Base-by-base conservation (phyloP, 2,797 vertebrate species). In the Sebastiscus tertius region DNA sequence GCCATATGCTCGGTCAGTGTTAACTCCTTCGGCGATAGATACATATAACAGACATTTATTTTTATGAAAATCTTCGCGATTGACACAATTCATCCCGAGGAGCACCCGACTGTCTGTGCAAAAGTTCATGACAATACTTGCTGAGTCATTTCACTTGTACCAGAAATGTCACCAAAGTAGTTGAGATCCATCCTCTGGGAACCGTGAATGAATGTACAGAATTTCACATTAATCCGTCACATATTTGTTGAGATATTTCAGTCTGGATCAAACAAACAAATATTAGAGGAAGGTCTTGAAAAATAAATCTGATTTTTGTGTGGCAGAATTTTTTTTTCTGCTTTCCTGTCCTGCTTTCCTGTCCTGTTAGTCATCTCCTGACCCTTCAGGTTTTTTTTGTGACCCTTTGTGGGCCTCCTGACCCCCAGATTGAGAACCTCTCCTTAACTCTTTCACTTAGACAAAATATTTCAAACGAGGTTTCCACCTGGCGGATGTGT, bases 401-500 rank as follows among this genome's bases (percentile, higher is more conserved):
- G 2, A 39, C 34, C 36, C 29, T 31, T 7, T 24, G 31, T 60
- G 31, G 59, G 24, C 29, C 33, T 52, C 31, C 55, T 1, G 6
- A 20, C 33, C 60, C 24, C 18, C 24, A 39, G 20, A 11, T 12
- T 49, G 12, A 11, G 16, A 73, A 13, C 34, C 31, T 65, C 18
- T 10, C 63, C 14, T 18, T 56, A 9, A 61, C 42, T 69, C 34
- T 65, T 20, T 36, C 22, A 10, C 26, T 9, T 27, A 77, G 81
- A 75, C 80, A 75, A 72, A 87, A 81, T 49, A 69, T 85, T 88
- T 77, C 24, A 75, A 59, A n/a, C 26, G 68, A 69, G 33, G 61
- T 83, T 87, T 86, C 84, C 85, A 82, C 78, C 67, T 76, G 59
- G 46, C 70, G 67, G 72, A 64, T 77, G 56, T 86, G 83, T 89